Evolutionary conservation across 2,113 vertebrate species (phyloP).

Genomic region (Toxotes chatareus): DNA sequence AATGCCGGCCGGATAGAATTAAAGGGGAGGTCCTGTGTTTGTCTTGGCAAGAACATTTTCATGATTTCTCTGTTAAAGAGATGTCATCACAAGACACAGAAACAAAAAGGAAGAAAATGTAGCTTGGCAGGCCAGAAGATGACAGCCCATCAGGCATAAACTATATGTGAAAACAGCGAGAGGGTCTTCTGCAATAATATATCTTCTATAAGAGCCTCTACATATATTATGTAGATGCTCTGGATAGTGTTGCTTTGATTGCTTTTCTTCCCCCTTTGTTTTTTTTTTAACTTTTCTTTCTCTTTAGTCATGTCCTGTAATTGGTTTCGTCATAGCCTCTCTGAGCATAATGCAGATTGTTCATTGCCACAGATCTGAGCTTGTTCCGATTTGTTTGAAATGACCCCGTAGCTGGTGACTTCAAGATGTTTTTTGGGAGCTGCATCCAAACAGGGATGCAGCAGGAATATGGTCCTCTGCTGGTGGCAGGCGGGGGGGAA

Average conservation of each 20-base stretch:
- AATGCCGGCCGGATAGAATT: constrained; percentile 55
- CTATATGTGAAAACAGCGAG: constrained; percentile 21
- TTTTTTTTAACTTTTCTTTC: constrained; percentile 14
- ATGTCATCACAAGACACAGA: constrained; percentile 18
- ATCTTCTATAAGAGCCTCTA: constrained; percentile 17
- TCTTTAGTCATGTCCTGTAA: constrained; percentile 49
- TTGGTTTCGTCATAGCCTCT: constrained; percentile 55
- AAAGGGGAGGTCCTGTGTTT: constrained; percentile 41
- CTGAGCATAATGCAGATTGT: constrained; percentile 54
- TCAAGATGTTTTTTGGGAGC: constrained; percentile 79
- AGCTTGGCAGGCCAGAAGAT: constrained; percentile 19
- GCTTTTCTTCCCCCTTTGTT: background rate
- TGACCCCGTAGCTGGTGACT: constrained; percentile 86
- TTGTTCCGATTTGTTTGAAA: constrained; percentile 87
- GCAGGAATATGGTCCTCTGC: constrained; percentile 74
- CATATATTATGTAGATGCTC: constrained; percentile 16
- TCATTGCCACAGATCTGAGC: constrained; percentile 81
- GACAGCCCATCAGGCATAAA: constrained; percentile 23
- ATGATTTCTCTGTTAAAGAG: constrained; percentile 3
- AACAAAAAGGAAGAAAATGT: constrained; percentile 15
- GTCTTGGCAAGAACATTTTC: constrained; percentile 31
- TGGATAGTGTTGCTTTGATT: constrained; percentile 29
- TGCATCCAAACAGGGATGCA: constrained; percentile 78
- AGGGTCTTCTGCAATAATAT: background rate
- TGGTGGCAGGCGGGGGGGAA: constrained; percentile 52